Evolutionary conservation across 1,140 invertebrate species (phyloP).

Genomic region (Drosophila arawakana): DNA sequence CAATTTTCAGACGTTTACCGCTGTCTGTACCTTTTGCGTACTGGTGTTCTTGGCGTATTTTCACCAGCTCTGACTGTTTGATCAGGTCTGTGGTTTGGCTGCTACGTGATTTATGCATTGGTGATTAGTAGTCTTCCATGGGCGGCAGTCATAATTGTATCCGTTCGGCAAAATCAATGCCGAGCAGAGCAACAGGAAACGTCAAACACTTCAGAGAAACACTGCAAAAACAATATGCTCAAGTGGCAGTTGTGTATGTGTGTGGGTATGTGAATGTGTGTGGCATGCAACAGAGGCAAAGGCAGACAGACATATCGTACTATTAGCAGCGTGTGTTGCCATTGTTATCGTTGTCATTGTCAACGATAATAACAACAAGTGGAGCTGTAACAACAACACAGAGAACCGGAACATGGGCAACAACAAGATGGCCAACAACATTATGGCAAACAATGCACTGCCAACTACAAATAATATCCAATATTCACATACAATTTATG

Average conservation of each 20-base stretch:
- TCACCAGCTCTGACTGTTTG: slow-evolving; percentile 4
- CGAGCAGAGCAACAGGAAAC: slow-evolving; percentile 49
- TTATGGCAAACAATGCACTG: slow-evolving; percentile 8
- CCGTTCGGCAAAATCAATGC: slow-evolving; percentile 29
- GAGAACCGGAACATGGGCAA: background rate
- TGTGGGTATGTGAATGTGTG: too few species aligned
- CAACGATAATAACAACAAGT: slow-evolving; percentile 48
- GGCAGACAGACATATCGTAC: background rate
- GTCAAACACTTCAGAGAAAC: slow-evolving; percentile 52
- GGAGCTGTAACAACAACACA: slow-evolving; percentile 25
- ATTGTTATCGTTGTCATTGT: slow-evolving; percentile 63
- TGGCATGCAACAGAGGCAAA: slow-evolving; percentile 22
- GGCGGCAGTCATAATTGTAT: slow-evolving; percentile 28
- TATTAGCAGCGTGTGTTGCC: slow-evolving; percentile 39
- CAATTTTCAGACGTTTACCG: slow-evolving; percentile 57
- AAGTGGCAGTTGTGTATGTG: slow-evolving; percentile 30
- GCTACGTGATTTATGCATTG: slow-evolving; percentile 51
- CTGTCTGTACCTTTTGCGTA: slow-evolving; percentile 20
- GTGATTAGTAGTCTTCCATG: slow-evolving; percentile 41
- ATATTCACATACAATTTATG: slow-evolving; percentile 22
- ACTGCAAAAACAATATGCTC: slow-evolving; percentile 55
- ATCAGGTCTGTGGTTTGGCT: slow-evolving; percentile 10
- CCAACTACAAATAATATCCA: slow-evolving; percentile 35
- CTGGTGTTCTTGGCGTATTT: slow-evolving; percentile 22
- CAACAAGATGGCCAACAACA: background rate